Conservation (phyloP, 2,113 vertebrate species). For the Alectura lathami region DNA sequence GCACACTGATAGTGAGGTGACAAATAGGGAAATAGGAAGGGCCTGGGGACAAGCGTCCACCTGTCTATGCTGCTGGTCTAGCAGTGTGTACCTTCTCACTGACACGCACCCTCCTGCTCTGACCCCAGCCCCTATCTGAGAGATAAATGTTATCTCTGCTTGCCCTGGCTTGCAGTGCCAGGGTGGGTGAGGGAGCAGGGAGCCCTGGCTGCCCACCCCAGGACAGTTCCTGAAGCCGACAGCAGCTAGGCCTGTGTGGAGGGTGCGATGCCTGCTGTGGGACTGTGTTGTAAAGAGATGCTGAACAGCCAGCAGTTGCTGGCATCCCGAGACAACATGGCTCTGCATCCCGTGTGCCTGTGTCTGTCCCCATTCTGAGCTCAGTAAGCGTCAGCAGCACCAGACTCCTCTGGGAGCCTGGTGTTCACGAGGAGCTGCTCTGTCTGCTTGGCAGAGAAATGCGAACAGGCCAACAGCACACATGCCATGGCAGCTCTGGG, state of each 20-base stretch:
- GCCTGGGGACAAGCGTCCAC: constrained; percentile 70
- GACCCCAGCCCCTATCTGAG: constrained; percentile 25
- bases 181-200: background rate
- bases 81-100: constrained; percentile 33
- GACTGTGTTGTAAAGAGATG: background rate
- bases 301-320: background rate
- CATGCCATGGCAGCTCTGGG: background rate
- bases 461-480: background rate
- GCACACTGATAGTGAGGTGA: constrained; percentile 61
- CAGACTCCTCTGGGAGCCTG: background rate
- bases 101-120: background rate
- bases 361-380: background rate
- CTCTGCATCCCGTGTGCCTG: background rate
- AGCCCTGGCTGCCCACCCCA: background rate
- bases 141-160: constrained; percentile 46
- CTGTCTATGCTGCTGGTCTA: constrained; percentile 31
- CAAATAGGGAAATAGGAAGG: constrained; percentile 66
- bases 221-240: background rate
- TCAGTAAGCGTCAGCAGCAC: background rate
- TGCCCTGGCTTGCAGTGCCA: background rate
- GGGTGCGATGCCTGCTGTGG: background rate
- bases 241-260: background rate
- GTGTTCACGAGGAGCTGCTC: background rate
- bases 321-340: background rate
- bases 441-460: background rate